These are phyloP conservation scores for Arenicola marina DNA, from an alignment of 2,888 invertebrate species.

Conservation along the genomic window DNA sequence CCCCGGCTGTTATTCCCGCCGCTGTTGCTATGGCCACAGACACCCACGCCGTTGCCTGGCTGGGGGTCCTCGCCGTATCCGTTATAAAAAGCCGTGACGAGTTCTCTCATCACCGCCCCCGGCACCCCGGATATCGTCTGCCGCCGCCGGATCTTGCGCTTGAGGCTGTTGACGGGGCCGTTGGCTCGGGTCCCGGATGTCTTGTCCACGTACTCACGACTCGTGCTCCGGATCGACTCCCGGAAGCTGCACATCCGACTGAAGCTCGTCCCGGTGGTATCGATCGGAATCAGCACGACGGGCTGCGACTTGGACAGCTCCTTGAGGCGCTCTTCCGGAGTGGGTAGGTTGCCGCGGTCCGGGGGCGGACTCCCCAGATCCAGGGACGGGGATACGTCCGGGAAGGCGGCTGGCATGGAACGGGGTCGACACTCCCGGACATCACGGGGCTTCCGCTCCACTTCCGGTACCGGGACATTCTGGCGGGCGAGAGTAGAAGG, in stretches of 20 bases:
- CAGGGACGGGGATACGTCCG: neutral
- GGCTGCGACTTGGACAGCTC: constrained; percentile 62
- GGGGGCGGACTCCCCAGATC: constrained; percentile 2
- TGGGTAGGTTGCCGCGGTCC: constrained; percentile 12
- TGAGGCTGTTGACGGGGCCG: no score
- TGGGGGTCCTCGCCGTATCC: no score
- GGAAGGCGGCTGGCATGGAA: constrained; percentile 10
- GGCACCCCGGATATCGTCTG: constrained; percentile 50
- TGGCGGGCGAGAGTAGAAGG: no score
- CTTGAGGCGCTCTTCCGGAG: constrained; percentile 16
- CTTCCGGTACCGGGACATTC: no score
- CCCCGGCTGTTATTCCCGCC: neutral
- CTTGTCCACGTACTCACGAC: constrained; percentile 20
- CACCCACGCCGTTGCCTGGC: neutral
- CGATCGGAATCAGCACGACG: constrained; percentile 84
- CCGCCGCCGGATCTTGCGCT: constrained; percentile 38
- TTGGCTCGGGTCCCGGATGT: neutral
- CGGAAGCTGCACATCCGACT: constrained; percentile 85
- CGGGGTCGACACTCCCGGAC: constrained; percentile 2
- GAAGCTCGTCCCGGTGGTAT: constrained; percentile 85
- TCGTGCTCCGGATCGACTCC: constrained; percentile 72
- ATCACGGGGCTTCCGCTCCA: no score
- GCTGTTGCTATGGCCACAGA: neutral
- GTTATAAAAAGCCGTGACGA: constrained; percentile 8
- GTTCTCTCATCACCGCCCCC: constrained; percentile 14